phyloP scores from a whole-genome alignment of 2,113 vertebrate species.

The Pimephales promelas region DNA sequence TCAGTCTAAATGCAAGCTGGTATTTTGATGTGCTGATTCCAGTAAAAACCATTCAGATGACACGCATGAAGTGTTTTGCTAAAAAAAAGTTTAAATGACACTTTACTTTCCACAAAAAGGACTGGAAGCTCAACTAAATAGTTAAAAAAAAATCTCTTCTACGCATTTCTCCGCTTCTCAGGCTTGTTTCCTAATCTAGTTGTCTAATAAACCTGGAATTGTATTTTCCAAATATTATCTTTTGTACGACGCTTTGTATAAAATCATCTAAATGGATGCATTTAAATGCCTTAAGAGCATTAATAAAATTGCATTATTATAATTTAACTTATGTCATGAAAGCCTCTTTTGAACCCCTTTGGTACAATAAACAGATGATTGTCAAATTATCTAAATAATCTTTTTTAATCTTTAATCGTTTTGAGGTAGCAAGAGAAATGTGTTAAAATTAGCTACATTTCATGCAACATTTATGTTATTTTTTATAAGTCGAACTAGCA shows the following conservation, averaged over 20 bases:
- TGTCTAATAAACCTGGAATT: too few relatives aligned
- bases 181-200: too few relatives aligned
- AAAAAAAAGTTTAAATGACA: not conserved
- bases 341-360: not conserved
- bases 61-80: not conserved
- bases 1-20: not conserved
- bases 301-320: too few relatives aligned
- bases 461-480: not conserved
- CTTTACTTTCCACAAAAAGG: not conserved
- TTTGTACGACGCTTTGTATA: too few relatives aligned
- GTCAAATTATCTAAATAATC: not conserved
- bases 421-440: not conserved
- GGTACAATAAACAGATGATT: not conserved
- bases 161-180: too few relatives aligned
- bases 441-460: not conserved
- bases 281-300: too few relatives aligned
- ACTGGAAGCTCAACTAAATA: not conserved
- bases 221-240: too few relatives aligned
- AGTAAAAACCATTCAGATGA: not conserved
- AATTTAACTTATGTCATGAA: too few relatives aligned
- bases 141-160: too few relatives aligned
- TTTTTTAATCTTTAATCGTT: too few relatives aligned
- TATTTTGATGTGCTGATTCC: not conserved
- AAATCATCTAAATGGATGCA: too few relatives aligned
- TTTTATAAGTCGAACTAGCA: too few relatives aligned